These are phyloP conservation scores for Rhingia campestris DNA, from an alignment of 2,888 invertebrate genomes.

Conservation along the genomic window DNA sequence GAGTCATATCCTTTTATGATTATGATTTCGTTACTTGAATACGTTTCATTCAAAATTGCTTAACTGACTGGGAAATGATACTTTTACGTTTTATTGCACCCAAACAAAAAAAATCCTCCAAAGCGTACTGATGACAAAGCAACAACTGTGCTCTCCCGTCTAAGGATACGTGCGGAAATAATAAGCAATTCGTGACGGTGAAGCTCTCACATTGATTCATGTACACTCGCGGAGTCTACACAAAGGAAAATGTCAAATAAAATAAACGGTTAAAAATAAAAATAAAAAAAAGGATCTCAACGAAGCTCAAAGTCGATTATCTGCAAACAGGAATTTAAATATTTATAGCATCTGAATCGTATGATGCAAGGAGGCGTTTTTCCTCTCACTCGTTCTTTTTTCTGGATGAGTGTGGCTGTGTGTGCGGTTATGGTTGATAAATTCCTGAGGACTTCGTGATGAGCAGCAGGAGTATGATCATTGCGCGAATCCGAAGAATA, in stretches of 20 bases:
- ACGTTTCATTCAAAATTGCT: conserved; percentile 54
- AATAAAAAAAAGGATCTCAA: conserved; percentile 64
- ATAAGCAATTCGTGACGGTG: conserved; percentile 23
- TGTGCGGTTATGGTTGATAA: conserved; percentile 64
- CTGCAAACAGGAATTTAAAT: conserved; percentile 72
- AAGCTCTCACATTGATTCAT: conserved; percentile 57
- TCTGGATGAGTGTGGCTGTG: not conserved
- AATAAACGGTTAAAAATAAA: conserved; percentile 37
- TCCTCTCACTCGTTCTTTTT: not conserved
- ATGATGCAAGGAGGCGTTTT: conserved; percentile 1
- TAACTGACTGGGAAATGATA: conserved; percentile 71
- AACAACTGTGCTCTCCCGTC: not conserved
- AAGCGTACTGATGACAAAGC: conserved; percentile 23
- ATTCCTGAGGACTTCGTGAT: conserved; percentile 9
- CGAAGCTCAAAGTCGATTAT: conserved; percentile 72
- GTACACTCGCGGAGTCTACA: not conserved
- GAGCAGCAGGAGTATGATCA: not conserved
- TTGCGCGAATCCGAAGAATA: not conserved
- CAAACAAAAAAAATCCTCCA: not conserved
- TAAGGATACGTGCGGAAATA: conserved; percentile 45
- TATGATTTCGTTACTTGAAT: conserved; percentile 65
- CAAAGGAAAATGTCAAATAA: conserved; percentile 53
- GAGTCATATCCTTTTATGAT: conserved; percentile 66
- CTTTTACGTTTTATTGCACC: conserved; percentile 66
- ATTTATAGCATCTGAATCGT: conserved; percentile 46